Evolutionary conservation across 2,888 invertebrate genomes (phyloP), one percentile per base, ranked within the genome.

Genomic region (Sisyra terminalis): DNA sequence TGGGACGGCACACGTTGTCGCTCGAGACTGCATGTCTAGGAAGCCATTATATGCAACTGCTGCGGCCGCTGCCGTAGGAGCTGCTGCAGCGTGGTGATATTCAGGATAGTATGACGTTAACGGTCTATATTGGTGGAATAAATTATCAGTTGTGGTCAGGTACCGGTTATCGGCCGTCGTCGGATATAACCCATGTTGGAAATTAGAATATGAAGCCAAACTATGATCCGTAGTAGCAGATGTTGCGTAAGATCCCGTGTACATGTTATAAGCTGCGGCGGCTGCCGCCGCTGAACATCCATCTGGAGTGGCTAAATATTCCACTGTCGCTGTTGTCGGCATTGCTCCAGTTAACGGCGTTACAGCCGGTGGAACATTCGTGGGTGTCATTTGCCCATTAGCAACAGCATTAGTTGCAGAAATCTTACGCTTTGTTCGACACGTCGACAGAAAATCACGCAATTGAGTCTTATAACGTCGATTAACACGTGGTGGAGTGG

Each of bases 391-490:
- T 51, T 60, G 57, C 43, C 61, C 57, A 50, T 58, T 56, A 55
- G 47, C 46, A 3, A 52, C 48, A 1, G 57, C 64, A 3, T 48
- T 49, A 42, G 63, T 64, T 3, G 24, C 24, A 9, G 66, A 61
- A 49, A 69, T 54, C 63, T 79, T 74, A 57, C 85, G 72, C 56
- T 87, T 87, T 48, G 81, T 83, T 47, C 92, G 75, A 58, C 92
- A 92, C 10, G 92, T 92, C 11, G 92, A 89, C 2, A 92, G 66
- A 59, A 93, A 92, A 65, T 94, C 93, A 39, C 92, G 69, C 16
- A 93, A 68, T 58, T 93, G 93, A 3, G 90, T 89, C 63, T 94
- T 94, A 66, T 93, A 93, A 53, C 93, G 75, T 46, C 90, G 74
- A 50, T 84, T 87, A 14, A 87, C 83, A 51, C 88, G 70, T 42